These are phyloP conservation scores for Aphidoletes aphidimyza DNA, from an alignment of 2,888 invertebrate genomes.

Conservation along the genomic window DNA sequence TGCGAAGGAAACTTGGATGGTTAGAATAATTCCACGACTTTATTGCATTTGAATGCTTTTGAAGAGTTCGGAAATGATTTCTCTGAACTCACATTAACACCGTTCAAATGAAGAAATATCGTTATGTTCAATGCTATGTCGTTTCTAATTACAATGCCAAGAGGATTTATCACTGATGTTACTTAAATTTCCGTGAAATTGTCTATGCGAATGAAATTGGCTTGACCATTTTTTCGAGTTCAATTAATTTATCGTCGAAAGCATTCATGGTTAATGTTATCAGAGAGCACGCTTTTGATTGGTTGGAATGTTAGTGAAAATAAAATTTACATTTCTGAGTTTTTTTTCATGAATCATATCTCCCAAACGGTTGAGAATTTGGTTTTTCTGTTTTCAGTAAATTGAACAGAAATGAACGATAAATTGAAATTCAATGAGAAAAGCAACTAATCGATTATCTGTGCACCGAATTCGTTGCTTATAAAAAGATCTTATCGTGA, in stretches of 20 bases:
- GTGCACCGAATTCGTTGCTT: no score
- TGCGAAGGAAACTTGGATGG: slow-evolving; percentile 65
- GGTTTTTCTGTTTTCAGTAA: no score
- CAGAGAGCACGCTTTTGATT: slow-evolving; percentile 65
- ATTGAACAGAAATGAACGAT: no score
- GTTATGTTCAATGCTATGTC: not conserved
- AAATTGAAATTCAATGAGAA: no score
- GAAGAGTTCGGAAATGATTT: slow-evolving; percentile 63
- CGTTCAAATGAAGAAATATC: slow-evolving; percentile 56
- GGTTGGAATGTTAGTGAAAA: no score
- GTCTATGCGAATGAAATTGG: slow-evolving; percentile 3
- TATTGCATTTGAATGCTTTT: slow-evolving; percentile 63
- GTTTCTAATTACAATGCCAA: slow-evolving; percentile 18
- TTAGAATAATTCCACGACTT: slow-evolving; percentile 65
- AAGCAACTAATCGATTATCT: no score
- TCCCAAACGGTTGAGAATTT: no score
- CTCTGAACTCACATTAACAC: slow-evolving; percentile 65
- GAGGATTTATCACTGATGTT: not conserved
- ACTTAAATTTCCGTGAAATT: slow-evolving; percentile 9
- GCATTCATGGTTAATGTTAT: slow-evolving; percentile 65
- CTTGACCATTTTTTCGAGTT: slow-evolving; percentile 58
- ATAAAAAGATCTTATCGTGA: no score
- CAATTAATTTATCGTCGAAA: slow-evolving; percentile 64
- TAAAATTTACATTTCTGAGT: no score
- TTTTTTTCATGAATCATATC: no score